phyloP scores from a whole-genome alignment of 1,140 invertebrate species.

The Camponotus floridanus region DNA sequence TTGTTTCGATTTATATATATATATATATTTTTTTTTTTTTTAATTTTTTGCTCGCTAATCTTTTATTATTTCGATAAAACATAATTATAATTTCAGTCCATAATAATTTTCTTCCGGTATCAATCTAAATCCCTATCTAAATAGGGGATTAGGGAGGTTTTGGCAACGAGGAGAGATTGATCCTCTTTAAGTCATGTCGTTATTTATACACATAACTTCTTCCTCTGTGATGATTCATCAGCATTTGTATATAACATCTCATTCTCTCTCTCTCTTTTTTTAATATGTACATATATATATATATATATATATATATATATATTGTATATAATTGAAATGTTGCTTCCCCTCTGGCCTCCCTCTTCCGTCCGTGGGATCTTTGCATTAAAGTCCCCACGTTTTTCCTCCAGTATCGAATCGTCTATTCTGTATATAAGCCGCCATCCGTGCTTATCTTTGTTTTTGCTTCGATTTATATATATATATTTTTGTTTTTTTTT shows the following conservation, averaged over 20 bases:
- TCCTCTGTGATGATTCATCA: neutral
- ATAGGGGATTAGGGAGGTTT: neutral
- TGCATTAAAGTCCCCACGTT: neutral
- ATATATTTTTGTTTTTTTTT: too few species aligned
- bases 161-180: neutral
- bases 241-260: neutral
- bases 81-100: too few species aligned
- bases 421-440: too few species aligned
- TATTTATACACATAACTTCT: neutral
- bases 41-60: too few species aligned
- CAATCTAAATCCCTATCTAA: too few species aligned
- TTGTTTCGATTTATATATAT: neutral
- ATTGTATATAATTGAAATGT: too few species aligned
- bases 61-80: too few species aligned
- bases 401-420: constrained; percentile 63
- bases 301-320: too few species aligned
- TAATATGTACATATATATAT: neutral
- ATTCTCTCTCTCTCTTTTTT: neutral
- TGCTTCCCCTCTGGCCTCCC: neutral
- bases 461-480: too few species aligned
- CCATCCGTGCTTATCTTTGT: too few species aligned
- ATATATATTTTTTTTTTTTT: neutral
- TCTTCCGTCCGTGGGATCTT: neutral
- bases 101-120: too few species aligned
- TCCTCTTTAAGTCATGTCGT: neutral